Evolutionary conservation across 2,797 vertebrate species (phyloP).

Genomic region (Fistularia tabacaria): DNA sequence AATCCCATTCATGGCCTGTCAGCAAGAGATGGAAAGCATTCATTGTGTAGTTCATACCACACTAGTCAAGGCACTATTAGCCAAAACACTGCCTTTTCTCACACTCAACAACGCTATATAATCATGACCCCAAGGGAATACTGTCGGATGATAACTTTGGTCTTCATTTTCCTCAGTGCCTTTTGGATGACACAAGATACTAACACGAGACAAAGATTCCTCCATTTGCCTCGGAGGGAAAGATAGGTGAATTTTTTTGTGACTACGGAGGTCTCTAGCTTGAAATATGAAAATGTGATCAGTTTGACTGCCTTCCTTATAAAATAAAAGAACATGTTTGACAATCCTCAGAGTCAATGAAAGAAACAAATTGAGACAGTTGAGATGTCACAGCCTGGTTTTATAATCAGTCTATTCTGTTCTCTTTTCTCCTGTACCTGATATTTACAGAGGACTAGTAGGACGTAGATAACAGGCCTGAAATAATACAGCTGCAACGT

Average conservation of each 20-base stretch:
- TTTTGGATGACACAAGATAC: conserved; percentile 51
- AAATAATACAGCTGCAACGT: conserved; percentile 46
- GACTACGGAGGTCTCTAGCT: conserved; percentile 17
- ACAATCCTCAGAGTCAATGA: conserved; percentile 21
- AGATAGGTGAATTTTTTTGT: conserved; percentile 13
- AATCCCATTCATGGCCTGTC: conserved; percentile 8
- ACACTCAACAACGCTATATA: conserved; percentile 20
- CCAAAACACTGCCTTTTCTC: conserved; percentile 34
- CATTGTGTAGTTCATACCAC: conserved; percentile 28
- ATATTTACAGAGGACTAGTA: conserved; percentile 24
- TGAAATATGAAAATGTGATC: conserved; percentile 46
- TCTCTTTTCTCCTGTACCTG: conserved; percentile 15
- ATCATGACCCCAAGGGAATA: conserved; percentile 19
- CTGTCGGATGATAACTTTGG: conserved; percentile 13
- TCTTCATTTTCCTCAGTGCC: conserved; percentile 48
- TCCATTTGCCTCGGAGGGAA: not conserved
- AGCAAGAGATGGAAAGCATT: conserved; percentile 20
- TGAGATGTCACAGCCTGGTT: conserved; percentile 25
- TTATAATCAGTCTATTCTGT: conserved; percentile 25
- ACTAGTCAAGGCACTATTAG: conserved; percentile 22
- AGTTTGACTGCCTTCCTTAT: conserved; percentile 25
- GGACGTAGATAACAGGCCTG: conserved; percentile 22
- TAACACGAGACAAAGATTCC: conserved; percentile 34
- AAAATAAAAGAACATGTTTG: conserved; percentile 35
- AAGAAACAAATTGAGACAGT: conserved; percentile 5